A percentile compares a stretch with the other conserved stretches of the same genome.
These are phyloP conservation scores for Bellardia bayeri DNA, from an alignment of 2,888 invertebrate genomes.

Conservation along the genomic window DNA sequence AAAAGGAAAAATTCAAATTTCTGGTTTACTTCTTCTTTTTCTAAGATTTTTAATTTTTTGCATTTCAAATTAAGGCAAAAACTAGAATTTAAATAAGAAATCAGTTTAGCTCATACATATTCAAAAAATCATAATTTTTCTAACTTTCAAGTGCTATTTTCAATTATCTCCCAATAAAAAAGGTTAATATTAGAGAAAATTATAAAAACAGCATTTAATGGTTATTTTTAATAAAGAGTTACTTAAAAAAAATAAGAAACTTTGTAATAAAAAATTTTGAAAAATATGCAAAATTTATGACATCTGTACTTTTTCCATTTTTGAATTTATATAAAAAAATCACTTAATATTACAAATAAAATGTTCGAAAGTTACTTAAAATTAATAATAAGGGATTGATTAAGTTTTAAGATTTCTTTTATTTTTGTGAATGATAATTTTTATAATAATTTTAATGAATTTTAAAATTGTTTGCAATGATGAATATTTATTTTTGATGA, in stretches of 20 bases:
- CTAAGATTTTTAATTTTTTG: no score
- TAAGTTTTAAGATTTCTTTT: slow-evolving; percentile 8
- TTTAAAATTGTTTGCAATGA: slow-evolving; percentile 13
- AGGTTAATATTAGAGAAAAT: neutral
- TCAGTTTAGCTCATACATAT: slow-evolving; percentile 2
- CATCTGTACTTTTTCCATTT: slow-evolving; percentile 33
- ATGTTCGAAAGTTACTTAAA: slow-evolving; percentile 47
- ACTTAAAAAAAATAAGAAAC: slow-evolving; percentile 2
- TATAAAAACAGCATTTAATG: neutral
- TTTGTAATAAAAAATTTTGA: slow-evolving; percentile 9
- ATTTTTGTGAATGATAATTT: neutral
- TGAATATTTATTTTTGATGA: slow-evolving; percentile 1
- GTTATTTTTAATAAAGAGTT: neutral
- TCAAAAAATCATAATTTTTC: neutral
- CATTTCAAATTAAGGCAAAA: no score
- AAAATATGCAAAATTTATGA: slow-evolving; percentile 38
- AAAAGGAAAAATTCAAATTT: neutral
- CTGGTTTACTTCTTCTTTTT: neutral
- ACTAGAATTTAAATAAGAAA: neutral
- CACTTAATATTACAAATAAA: slow-evolving; percentile 56
- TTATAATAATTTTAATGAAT: neutral
- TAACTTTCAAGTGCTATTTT: slow-evolving; percentile 22
- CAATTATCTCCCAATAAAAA: neutral
- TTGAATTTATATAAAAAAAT: slow-evolving; percentile 50
- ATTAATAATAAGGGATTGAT: neutral